Percentiles rank a stretch among this genome's conserved stretches.
These are phyloP conservation scores for Patagioenas fasciata DNA, from an alignment of 2,113 vertebrate species.

Conservation along the genomic window DNA sequence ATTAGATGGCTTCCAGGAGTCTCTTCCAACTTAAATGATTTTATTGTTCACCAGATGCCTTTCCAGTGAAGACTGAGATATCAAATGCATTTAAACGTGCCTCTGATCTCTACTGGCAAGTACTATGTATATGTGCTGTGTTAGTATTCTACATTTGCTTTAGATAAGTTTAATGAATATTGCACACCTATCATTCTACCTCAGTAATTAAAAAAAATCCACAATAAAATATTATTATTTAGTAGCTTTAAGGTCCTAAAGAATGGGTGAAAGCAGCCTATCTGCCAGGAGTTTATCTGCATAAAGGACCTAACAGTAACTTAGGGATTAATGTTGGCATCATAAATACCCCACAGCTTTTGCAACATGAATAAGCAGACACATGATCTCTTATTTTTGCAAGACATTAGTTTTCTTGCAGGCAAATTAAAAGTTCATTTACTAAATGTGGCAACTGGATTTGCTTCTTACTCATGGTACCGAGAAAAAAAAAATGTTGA, in stretches of 20 bases:
- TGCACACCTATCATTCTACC: not conserved
- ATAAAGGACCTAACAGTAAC: not conserved
- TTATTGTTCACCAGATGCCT: not conserved
- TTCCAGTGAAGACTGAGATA: not conserved
- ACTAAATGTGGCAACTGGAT: not conserved
- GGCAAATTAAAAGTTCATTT: not conserved
- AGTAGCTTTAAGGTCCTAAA: not conserved
- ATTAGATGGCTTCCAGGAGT: not conserved
- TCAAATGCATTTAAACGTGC: not conserved
- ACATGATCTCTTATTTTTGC: not conserved
- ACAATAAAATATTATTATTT: not conserved
- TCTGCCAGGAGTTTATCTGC: not conserved
- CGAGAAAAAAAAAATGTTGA: not conserved
- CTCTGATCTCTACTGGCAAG: not conserved
- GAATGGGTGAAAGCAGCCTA: not conserved
- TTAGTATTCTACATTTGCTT: not conserved
- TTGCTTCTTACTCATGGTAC: not conserved
- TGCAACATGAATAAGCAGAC: not conserved
- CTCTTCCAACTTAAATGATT: not conserved
- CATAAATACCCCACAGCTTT: not conserved
- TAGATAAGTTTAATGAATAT: not conserved
- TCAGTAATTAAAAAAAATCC: not conserved
- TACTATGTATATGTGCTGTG: not conserved
- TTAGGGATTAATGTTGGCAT: not conserved
- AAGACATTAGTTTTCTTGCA: not conserved